A percentile compares a stretch with the other conserved stretches of the same genome.
Conservation (phyloP, 2,113 vertebrate genomes). For the Baryphthengus martii region DNA sequence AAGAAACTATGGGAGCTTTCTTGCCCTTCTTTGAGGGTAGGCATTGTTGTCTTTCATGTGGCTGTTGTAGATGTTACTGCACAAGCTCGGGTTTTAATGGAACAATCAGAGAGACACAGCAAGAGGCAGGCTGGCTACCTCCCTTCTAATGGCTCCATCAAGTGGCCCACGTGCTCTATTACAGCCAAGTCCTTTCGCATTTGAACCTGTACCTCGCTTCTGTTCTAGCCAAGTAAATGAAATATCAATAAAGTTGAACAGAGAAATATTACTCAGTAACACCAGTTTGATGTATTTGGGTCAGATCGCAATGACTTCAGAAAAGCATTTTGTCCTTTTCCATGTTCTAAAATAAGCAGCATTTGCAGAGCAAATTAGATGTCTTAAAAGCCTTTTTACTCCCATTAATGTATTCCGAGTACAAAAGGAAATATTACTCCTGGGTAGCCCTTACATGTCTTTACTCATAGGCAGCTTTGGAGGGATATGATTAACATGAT, state of each 20-base stretch:
- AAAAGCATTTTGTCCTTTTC: background rate
- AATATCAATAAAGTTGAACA: background rate
- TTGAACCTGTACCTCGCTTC: background rate
- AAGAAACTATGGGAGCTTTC: background rate
- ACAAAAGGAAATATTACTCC: background rate
- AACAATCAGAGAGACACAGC: background rate
- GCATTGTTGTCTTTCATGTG: background rate
- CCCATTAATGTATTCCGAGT: background rate
- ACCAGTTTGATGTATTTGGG: background rate
- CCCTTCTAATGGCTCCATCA: slow-evolving; percentile 26
- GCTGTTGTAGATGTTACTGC: background rate
- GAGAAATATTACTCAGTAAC: background rate
- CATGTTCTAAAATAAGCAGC: background rate
- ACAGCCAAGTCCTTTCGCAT: background rate
- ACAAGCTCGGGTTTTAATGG: background rate
- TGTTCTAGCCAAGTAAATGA: background rate
- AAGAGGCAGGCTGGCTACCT: background rate
- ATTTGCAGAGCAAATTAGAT: background rate
- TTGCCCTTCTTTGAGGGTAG: background rate
- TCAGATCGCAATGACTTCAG: background rate
- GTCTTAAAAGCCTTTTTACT: background rate
- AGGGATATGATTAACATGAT: background rate
- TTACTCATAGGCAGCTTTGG: background rate
- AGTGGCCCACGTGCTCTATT: background rate
- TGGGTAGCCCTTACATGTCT: background rate